phyloP scores from a whole-genome alignment of 2,113 vertebrate genomes.

The Odocoileus virginianus region DNA sequence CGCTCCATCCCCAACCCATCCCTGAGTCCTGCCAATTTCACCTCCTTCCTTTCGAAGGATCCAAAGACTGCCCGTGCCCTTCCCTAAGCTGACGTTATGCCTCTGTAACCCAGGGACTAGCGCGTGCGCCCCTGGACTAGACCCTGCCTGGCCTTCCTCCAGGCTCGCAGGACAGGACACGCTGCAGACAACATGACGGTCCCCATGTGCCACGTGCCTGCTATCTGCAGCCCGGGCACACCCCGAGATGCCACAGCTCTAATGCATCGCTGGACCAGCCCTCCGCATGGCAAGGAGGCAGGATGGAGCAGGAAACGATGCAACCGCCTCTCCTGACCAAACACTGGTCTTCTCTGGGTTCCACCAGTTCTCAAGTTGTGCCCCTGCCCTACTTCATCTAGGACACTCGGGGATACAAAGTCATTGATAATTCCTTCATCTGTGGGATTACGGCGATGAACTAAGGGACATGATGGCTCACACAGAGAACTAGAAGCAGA shows the following conservation, averaged over 20 bases:
- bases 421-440: not conserved
- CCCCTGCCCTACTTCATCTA: not conserved
- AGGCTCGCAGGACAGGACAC: accelerated
- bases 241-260: accelerated
- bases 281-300: accelerated
- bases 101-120: too few relatives aligned
- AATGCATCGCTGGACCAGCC: accelerated
- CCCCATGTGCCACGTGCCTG: not conserved
- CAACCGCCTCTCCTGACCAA: not conserved
- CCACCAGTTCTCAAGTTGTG: not conserved
- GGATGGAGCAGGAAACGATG: accelerated
- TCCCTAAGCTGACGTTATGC: too few relatives aligned
- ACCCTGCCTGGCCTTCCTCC: too few relatives aligned
- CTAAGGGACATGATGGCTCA: not conserved
- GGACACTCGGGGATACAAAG: not conserved
- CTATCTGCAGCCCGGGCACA: not conserved
- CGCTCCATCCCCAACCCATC: not conserved
- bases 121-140: accelerated
- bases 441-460: not conserved
- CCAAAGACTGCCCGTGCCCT: not conserved
- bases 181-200: accelerated
- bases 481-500: not conserved
- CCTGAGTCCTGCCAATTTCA: not conserved
- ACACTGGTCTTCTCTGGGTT: not conserved
- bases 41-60: not conserved